These are phyloP conservation scores for Nothoprocta pentlandii DNA, from an alignment of 2,113 vertebrate genomes.

Conservation along the genomic window DNA sequence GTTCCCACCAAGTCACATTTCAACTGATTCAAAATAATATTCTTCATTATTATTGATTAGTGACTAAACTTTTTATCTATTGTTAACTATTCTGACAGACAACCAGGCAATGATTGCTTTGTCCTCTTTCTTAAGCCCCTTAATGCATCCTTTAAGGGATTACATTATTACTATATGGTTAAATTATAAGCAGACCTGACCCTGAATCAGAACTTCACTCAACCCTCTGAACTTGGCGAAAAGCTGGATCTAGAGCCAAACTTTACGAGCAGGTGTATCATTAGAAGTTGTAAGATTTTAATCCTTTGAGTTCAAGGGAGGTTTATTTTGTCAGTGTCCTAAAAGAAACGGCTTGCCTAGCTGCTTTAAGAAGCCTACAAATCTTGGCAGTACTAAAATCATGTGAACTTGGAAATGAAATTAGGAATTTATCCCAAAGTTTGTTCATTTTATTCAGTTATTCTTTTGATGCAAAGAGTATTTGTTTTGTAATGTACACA, in stretches of 20 bases:
- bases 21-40: neutral
- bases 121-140: neutral
- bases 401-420: neutral
- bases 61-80: neutral
- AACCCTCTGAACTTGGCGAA: neutral
- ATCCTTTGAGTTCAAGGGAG: neutral
- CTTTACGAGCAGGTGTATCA: neutral
- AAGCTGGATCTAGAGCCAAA: neutral
- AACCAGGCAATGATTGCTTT: neutral
- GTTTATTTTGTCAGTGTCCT: neutral
- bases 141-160: neutral
- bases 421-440: neutral
- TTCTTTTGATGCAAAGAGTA: neutral
- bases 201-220: neutral
- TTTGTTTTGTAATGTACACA: neutral
- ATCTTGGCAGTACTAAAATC: neutral
- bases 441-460: neutral
- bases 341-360: neutral
- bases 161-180: neutral
- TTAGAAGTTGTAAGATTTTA: neutral
- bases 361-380: neutral
- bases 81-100: neutral
- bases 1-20: neutral
- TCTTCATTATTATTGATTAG: neutral
- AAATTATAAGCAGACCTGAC: neutral